phyloP scores from a whole-genome alignment of 2,113 vertebrate genomes.

The Sakesphorus luctuosus region DNA sequence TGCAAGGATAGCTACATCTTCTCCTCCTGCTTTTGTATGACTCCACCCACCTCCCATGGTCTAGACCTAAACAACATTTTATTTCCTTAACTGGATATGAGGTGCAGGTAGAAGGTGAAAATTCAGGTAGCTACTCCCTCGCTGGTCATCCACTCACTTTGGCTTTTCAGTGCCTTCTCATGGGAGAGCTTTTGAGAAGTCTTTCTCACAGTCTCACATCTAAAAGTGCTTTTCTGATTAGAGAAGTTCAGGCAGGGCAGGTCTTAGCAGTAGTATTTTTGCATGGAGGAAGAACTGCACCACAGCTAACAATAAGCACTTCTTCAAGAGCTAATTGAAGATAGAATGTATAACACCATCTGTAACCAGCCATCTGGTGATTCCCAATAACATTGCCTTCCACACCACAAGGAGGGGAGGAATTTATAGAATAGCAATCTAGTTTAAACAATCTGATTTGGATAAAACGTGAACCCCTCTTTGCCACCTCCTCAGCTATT shows the following conservation, averaged over 20 bases:
- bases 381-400: slow-evolving; percentile 69
- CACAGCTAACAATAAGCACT: slow-evolving; percentile 69
- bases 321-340: slow-evolving; percentile 74
- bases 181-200: background rate
- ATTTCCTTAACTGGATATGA: background rate
- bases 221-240: background rate
- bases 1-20: background rate
- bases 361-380: slow-evolving; percentile 72
- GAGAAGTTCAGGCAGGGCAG: slow-evolving; percentile 18
- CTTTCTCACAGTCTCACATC: background rate
- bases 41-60: background rate
- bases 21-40: background rate
- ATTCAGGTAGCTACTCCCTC: background rate
- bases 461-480: slow-evolving; percentile 45
- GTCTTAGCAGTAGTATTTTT: slow-evolving; percentile 5
- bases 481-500: slow-evolving; percentile 53
- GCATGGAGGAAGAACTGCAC: slow-evolving; percentile 41
- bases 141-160: rapidly evolving
- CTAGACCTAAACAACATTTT: background rate
- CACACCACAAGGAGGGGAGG: slow-evolving; percentile 65
- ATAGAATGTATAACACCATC: slow-evolving; percentile 72
- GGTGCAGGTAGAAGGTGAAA: background rate
- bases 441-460: slow-evolving; percentile 63
- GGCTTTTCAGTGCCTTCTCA: background rate
- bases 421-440: slow-evolving; percentile 68